A percentile compares a stretch with the other conserved stretches of the same genome.
These are phyloP conservation scores for Istiophorus platypterus DNA, from an alignment of 2,113 vertebrate species.

Conservation along the genomic window DNA sequence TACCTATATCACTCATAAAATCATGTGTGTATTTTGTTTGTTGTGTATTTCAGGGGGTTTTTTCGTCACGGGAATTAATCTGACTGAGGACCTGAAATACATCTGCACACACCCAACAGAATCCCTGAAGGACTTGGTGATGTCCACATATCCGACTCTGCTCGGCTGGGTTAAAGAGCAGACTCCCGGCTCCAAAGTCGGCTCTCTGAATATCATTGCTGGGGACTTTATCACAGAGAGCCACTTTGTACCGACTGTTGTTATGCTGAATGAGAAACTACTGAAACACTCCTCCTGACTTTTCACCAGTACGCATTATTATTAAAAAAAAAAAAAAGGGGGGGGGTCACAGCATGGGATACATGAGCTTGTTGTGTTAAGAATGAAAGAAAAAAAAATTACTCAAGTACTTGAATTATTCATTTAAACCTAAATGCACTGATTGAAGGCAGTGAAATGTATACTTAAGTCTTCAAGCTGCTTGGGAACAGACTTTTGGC, in stretches of 20 bases:
- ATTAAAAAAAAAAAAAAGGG: background rate
- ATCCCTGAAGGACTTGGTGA: conserved; percentile 86
- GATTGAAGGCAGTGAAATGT: conserved; percentile 18
- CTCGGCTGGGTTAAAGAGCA: conserved; percentile 83
- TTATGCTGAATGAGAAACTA: conserved; percentile 83
- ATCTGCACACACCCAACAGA: conserved; percentile 85
- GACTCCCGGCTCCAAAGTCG: conserved; percentile 69
- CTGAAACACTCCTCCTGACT: conserved; percentile 70
- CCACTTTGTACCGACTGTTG: conserved; percentile 77
- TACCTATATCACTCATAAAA: background rate
- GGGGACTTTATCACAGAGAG: conserved; percentile 86
- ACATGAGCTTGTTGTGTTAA: conserved; percentile 50
- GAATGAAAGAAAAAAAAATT: conserved; percentile 17
- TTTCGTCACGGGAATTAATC: conserved; percentile 86
- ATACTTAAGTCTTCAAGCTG: conserved; percentile 47
- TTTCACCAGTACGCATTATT: conserved; percentile 3
- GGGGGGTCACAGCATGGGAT: conserved; percentile 63
- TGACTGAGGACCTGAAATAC: conserved; percentile 86
- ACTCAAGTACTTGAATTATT: conserved; percentile 63
- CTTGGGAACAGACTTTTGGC: conserved; percentile 40
- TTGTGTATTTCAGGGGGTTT: conserved; percentile 78
- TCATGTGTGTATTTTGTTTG: background rate
- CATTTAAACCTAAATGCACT: conserved; percentile 45
- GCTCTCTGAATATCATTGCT: conserved; percentile 85
- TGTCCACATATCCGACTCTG: conserved; percentile 81